phyloP scores from a whole-genome alignment of 1,140 invertebrate species.

The Caerostris darwini region DNA sequence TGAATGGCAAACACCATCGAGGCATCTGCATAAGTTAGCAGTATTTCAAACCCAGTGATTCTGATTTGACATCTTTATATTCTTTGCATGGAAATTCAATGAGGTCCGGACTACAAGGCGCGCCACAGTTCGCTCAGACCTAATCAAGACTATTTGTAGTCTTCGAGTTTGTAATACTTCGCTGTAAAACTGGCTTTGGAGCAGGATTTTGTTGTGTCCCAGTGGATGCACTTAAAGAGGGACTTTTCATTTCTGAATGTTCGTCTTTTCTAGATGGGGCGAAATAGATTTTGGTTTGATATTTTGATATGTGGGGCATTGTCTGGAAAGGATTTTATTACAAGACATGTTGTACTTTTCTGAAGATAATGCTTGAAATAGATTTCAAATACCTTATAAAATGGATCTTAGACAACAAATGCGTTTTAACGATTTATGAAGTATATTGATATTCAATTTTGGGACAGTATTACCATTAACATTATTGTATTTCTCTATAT shows the following conservation, averaged over 20 bases:
- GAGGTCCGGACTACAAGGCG: slow-evolving; percentile 43
- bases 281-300: background rate
- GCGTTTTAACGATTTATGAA: too few relatives aligned
- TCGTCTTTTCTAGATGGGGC: background rate
- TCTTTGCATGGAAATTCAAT: slow-evolving; percentile 75
- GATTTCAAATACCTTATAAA: too few relatives aligned
- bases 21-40: slow-evolving; percentile 72
- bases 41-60: slow-evolving; percentile 73
- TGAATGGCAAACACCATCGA: slow-evolving; percentile 53
- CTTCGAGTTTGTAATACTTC: slow-evolving; percentile 61
- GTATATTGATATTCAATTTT: too few relatives aligned
- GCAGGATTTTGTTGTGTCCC: slow-evolving; percentile 36
- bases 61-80: slow-evolving; percentile 76
- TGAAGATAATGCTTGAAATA: background rate
- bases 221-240: background rate
- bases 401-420: too few relatives aligned
- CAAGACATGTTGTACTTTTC: background rate
- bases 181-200: slow-evolving; percentile 39
- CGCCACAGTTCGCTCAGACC: slow-evolving; percentile 43
- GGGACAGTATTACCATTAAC: too few relatives aligned
- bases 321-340: background rate
- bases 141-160: slow-evolving; percentile 75
- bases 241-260: background rate
- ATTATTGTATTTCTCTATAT: too few relatives aligned
- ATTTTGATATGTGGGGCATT: background rate